Conservation (phyloP, 2,888 invertebrate species). For the Tetramorium bicarinatum region DNA sequence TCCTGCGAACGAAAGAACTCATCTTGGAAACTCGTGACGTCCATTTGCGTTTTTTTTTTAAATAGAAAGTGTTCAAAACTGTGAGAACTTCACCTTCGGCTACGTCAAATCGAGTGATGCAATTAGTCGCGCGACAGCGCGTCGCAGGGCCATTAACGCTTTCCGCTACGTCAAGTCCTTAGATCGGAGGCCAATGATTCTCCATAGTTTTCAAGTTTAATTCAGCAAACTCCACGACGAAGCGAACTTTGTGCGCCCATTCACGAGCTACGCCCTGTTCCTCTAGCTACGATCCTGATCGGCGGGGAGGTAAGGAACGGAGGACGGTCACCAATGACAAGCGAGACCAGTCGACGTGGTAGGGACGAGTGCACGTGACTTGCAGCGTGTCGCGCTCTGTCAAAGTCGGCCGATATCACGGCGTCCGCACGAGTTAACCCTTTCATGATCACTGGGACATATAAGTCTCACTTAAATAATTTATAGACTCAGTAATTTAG, state of each 20-base stretch:
- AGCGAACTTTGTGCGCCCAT: background rate
- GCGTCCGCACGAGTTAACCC: conserved; percentile 36
- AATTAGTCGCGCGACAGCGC: background rate
- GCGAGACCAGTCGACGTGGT: conserved; percentile 41
- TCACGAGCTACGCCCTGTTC: background rate
- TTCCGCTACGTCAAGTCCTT: background rate
- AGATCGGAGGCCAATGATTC: background rate
- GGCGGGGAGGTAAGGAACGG: conserved; percentile 45
- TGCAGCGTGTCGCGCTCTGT: conserved; percentile 66
- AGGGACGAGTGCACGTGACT: conserved; percentile 77
- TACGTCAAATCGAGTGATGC: background rate
- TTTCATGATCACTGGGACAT: no score
- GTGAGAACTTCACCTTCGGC: background rate
- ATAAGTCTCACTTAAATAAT: no score
- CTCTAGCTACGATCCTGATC: conserved; percentile 30
- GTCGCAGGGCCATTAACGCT: background rate
- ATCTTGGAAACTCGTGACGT: background rate
- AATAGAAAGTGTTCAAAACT: background rate
- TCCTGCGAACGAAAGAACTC: background rate
- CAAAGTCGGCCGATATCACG: conserved; percentile 57
- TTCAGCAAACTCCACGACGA: background rate
- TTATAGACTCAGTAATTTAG: no score
- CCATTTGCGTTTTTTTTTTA: background rate
- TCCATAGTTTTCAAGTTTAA: background rate
- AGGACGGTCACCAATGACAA: conserved; percentile 69